These are phyloP conservation scores for Zeus faber DNA, from an alignment of 2,113 vertebrate species.

Conservation along the genomic window DNA sequence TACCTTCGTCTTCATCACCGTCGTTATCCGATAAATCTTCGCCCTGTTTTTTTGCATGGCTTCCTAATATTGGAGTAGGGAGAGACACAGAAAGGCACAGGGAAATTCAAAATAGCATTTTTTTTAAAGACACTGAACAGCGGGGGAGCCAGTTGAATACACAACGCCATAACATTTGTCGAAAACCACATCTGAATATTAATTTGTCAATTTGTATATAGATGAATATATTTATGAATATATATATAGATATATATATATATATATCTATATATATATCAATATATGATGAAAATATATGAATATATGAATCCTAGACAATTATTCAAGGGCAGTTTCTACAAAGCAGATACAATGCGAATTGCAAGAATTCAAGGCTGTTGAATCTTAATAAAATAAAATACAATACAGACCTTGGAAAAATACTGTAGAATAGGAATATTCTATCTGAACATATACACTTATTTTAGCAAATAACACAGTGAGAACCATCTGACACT, in stretches of 20 bases:
- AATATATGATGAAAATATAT: too few species aligned
- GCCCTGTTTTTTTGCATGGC: slow-evolving; percentile 98
- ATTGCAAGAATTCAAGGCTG: background rate
- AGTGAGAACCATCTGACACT: too few species aligned
- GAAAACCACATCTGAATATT: slow-evolving; percentile 21
- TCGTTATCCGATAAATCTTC: slow-evolving; percentile 99
- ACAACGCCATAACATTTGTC: slow-evolving; percentile 12
- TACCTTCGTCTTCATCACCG: slow-evolving; percentile 99
- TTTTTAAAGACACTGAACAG: slow-evolving; percentile 69
- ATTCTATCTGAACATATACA: background rate
- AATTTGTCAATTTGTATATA: too few species aligned
- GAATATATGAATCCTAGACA: slow-evolving; percentile 23
- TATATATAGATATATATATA: too few species aligned
- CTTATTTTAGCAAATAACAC: background rate
- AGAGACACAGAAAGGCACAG: slow-evolving; percentile 86
- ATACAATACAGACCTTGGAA: background rate
- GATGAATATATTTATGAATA: too few species aligned
- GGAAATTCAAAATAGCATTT: slow-evolving; percentile 93
- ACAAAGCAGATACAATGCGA: slow-evolving; percentile 9
- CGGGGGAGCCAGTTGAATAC: slow-evolving; percentile 32
- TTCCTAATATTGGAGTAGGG: slow-evolving; percentile 91
- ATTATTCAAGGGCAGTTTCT: slow-evolving; percentile 1
- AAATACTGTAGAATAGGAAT: background rate
- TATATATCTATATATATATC: too few species aligned
- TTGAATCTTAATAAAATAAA: background rate